phyloP scores from a whole-genome alignment of 2,888 invertebrate species.

The Parochlus steinenii region DNA sequence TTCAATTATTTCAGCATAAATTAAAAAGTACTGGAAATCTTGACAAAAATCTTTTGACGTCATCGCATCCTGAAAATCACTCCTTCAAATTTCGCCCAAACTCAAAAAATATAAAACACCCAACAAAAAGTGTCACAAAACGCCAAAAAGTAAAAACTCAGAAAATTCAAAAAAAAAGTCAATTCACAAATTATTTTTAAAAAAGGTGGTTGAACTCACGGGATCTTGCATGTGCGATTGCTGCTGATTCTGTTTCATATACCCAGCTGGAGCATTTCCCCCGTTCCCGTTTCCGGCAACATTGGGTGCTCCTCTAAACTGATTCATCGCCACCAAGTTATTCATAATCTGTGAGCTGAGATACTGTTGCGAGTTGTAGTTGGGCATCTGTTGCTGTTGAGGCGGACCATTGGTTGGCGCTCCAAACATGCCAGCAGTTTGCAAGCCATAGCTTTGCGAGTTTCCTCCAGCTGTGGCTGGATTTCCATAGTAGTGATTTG shows the following conservation, averaged over 20 bases:
- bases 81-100: too few species aligned
- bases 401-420: constrained; percentile 20
- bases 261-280: constrained; percentile 13
- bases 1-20: too few species aligned
- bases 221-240: constrained; percentile 31
- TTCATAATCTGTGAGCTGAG: constrained; percentile 45
- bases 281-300: background rate
- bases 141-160: too few species aligned
- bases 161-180: constrained; percentile 5
- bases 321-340: constrained; percentile 32
- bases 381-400: constrained; percentile 28
- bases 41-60: too few species aligned
- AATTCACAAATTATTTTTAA: constrained; percentile 13
- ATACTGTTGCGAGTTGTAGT: constrained; percentile 34
- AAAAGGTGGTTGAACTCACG: constrained; percentile 21
- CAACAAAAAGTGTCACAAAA: too few species aligned
- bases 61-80: too few species aligned
- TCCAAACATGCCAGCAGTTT: constrained; percentile 27
- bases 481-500: constrained; percentile 25
- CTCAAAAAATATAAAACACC: too few species aligned
- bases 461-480: constrained; percentile 23
- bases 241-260: constrained; percentile 28
- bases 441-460: constrained; percentile 26
- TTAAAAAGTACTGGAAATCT: too few species aligned
- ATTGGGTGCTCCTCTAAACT: constrained; percentile 27